Evolutionary conservation across 2,888 invertebrate species (phyloP), one percentile per base, ranked within the genome.

Genomic region (Cephus pulcher): DNA sequence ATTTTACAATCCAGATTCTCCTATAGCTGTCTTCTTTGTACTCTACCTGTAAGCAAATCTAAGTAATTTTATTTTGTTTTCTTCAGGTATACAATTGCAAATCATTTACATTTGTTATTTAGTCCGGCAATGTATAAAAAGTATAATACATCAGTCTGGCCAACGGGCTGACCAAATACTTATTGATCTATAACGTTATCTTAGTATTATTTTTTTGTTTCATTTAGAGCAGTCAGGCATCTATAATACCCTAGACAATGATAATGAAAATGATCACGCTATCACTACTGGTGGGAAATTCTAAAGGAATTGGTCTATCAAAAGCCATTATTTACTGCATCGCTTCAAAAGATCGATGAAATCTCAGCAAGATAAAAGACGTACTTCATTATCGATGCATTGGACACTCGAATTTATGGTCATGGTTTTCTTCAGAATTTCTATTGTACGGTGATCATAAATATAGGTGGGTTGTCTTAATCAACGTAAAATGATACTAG

Each of bases 61-160:
- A 75, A 76, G 84, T 84, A 83, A 85, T 83, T 81, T 84, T 76
- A 81, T 84, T 82, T 83, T 71, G 12, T 56, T 56, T 56, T 82
- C 71, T 76, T 87, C 87, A 87, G 85, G 87, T 88, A 88, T 88
- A 87, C 86, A 84, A 84, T 86, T 84, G 87, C 84, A 85, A 85
- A 83, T 86, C 87, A 88, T 88, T 83, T 87, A 88, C 86, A 88
- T 83, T 85, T 84, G 84, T 86, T 83, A 85, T 81, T 87, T 85
- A 88, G 86, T 88, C 86, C 86, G 85, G 87, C 85, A 87, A 88
- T 87, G 87, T 89, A 88, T 90, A 90, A 90, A 89, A 90, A 88
- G 85, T 89, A 90, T 90, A 87, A 88, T 90, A 90, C 90, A 90
- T 90, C 90, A 90, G 90, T 90, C 90, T 88, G 89, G 89, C 87